Base-by-base conservation (phyloP, 2,888 invertebrate genomes). In the Plusia festucae region DNA sequence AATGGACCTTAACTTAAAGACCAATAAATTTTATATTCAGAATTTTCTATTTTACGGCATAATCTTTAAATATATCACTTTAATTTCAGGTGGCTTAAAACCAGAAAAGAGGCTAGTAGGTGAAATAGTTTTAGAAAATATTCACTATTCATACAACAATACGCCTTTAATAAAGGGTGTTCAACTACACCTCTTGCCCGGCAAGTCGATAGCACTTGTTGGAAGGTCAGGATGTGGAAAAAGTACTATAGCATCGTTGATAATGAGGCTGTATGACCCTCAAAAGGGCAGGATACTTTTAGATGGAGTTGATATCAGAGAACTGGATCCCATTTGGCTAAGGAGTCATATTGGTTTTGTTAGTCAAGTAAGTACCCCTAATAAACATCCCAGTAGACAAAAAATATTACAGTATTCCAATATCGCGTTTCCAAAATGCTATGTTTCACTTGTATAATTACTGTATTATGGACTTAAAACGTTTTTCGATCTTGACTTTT, bases 201-300 rank as follows among this genome's bases (percentile, higher is more conserved):
- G 97, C 11, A 96, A 96, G 71, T 96, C 98, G 0, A 96, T 98
- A 11, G 99, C 99, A 0, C 88, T 97, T 16, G 97, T 99, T 0
- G 99, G 99, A 0, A 95, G 98, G 0, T 99, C 99, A 66, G 99
- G 99, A 0, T 98, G 98, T 27, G 99, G 99, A 0, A 99, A 99
- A 91, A 99, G 98, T 56, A 99, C 99, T 0, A 94, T 99, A 65
- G 98, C 98, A 0, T 95, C 97, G 0, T 95, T 99, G 1, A 94
- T 99, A 70, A 91, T 99, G 56, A 95, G 99, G 82, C 92, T 98
- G 0, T 99, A 99, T 86, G 99, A 99, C 87, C 99, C 99, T 0
- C 91, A 94, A 3, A 83, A 90, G 67, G 99, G 99, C 0, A 87
- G 86, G 8, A 95, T 99, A 59, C 87, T 95, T 55, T 88, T 99